Evolutionary conservation across 2,888 invertebrate species (phyloP).

Genomic region (Drosophila niveifrons): DNA sequence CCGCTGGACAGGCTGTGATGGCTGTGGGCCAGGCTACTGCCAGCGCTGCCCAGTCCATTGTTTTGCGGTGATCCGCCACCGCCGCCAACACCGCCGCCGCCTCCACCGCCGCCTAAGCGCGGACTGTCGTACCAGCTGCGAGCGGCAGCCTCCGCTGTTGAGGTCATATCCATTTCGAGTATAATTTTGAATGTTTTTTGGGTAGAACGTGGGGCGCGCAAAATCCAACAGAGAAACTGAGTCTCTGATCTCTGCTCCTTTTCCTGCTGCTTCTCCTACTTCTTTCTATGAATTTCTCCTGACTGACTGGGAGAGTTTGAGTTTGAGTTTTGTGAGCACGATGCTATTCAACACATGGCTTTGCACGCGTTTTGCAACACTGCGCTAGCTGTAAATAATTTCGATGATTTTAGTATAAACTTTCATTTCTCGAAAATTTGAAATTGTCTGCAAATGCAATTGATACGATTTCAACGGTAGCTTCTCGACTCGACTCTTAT

Average conservation of each 20-base stretch:
- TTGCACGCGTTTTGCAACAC: slow-evolving; percentile 53
- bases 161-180: slow-evolving; percentile 86
- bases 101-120: slow-evolving; percentile 84
- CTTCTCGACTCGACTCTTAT: slow-evolving; percentile 46
- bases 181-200: slow-evolving; percentile 85
- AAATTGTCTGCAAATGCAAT: slow-evolving; percentile 49
- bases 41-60: slow-evolving; percentile 82
- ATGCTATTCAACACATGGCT: slow-evolving; percentile 52
- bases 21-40: slow-evolving; percentile 80
- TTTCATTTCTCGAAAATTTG: neutral
- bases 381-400: slow-evolving; percentile 68
- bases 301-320: neutral
- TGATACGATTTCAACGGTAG: slow-evolving; percentile 72
- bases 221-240: slow-evolving; percentile 48
- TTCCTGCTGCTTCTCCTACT: slow-evolving; percentile 4
- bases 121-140: slow-evolving; percentile 86
- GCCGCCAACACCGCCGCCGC: slow-evolving; percentile 83
- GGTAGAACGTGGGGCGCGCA: slow-evolving; percentile 65
- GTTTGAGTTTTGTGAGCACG: slow-evolving; percentile 4
- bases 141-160: slow-evolving; percentile 86
- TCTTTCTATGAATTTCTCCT: slow-evolving; percentile 2
- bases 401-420: slow-evolving; percentile 37
- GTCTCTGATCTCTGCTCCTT: slow-evolving; percentile 33
- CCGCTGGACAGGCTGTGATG: slow-evolving; percentile 84
- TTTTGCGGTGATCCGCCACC: slow-evolving; percentile 83